Evolutionary conservation across 1,140 invertebrate species (phyloP).

Genomic region (Drosophila micromelanica): DNA sequence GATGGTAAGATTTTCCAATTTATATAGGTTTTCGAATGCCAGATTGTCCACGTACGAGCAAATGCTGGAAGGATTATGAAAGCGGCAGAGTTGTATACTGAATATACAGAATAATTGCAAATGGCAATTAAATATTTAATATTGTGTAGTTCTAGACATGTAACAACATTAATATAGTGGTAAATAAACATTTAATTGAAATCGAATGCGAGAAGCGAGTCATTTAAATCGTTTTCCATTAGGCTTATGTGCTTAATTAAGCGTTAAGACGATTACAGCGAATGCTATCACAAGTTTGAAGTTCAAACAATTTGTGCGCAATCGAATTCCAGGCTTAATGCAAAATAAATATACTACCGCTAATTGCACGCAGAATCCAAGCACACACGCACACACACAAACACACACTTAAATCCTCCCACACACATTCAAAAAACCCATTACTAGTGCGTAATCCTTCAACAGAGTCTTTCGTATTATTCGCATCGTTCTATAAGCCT

Average conservation of each 20-base stretch:
- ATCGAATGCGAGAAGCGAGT: constrained; percentile 1
- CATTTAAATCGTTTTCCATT: constrained; percentile 51
- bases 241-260: constrained; percentile 45
- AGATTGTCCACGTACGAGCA: constrained; percentile 30
- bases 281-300: constrained; percentile 5
- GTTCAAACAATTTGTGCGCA: constrained; percentile 18
- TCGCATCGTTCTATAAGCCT: neutral
- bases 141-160: constrained; percentile 1
- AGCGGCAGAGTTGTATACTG: constrained; percentile 23
- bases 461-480: constrained; percentile 8
- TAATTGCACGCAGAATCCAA: constrained; percentile 39
- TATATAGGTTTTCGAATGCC: constrained; percentile 23
- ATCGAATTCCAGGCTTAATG: constrained; percentile 42
- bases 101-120: neutral
- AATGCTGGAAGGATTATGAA: constrained; percentile 47
- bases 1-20: neutral
- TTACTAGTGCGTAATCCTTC: constrained; percentile 41
- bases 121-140: constrained; percentile 11
- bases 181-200: constrained; percentile 19
- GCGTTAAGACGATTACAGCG: constrained; percentile 41
- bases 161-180: neutral
- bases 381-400: constrained; percentile 8
- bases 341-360: constrained; percentile 46
- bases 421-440: neutral
- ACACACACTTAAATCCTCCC: neutral